Evolutionary conservation across 2,888 invertebrate species (phyloP).

Genomic region (Drosophila picticornis): DNA sequence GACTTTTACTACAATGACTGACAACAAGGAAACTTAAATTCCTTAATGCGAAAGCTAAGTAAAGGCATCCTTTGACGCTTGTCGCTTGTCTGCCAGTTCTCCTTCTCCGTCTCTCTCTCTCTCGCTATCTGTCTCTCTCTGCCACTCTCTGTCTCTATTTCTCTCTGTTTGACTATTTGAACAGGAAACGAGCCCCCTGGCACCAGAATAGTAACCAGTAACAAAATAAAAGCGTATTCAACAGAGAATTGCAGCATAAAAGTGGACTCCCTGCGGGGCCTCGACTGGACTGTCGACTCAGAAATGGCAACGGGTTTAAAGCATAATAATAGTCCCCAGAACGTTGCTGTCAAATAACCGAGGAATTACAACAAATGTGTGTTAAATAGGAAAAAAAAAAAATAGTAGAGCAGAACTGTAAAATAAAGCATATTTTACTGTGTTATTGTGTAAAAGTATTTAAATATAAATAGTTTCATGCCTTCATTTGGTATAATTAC

Average conservation of each 20-base stretch:
- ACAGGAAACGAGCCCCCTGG: constrained; percentile 37
- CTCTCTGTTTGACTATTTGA: constrained; percentile 37
- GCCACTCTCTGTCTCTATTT: background rate
- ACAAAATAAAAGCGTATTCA: constrained; percentile 20
- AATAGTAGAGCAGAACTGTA: too few species aligned
- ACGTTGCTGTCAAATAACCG: constrained; percentile 14
- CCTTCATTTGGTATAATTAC: background rate
- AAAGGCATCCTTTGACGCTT: constrained; percentile 53
- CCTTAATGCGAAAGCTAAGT: constrained; percentile 34
- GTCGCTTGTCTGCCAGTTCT: constrained; percentile 13
- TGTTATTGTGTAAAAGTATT: background rate
- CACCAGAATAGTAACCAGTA: constrained; percentile 32
- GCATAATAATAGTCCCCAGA: constrained; percentile 19
- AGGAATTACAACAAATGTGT: constrained; percentile 5
- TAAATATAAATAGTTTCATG: background rate
- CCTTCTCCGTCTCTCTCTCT: background rate
- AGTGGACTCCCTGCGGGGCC: constrained; percentile 14
- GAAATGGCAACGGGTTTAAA: constrained; percentile 24
- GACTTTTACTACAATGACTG: background rate
- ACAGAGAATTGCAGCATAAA: constrained; percentile 43
- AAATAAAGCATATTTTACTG: background rate
- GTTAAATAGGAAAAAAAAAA: background rate
- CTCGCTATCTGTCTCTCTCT: too few species aligned
- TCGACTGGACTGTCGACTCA: constrained; percentile 5
- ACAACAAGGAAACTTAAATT: constrained; percentile 13